Evolutionary conservation across 2,113 vertebrate species (phyloP), one percentile per base, ranked within the genome.

Genomic region (Mesitornis unicolor): DNA sequence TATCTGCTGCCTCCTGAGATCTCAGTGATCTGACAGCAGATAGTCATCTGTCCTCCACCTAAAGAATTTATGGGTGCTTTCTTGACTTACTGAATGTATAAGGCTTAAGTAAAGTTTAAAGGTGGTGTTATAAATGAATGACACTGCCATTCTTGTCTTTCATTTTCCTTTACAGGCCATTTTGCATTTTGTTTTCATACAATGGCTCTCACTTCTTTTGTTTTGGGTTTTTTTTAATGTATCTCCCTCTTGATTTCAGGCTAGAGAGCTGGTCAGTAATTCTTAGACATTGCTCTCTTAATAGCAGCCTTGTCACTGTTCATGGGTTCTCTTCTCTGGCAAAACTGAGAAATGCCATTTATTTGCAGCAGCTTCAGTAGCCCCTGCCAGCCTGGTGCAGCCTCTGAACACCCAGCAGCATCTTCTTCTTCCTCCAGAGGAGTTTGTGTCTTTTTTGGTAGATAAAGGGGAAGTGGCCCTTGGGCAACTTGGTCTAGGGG

Each of bases 291-390:
- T 24, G 20, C 53, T 80, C 57, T 53, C 68, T 16, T 90, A 77
- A 61, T 35, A 51, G 60, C 40, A 69, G 76, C 54, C 64, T 80
- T 87, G 84, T 89, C 78, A 53, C 69, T 67, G 45, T 18, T 78
- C 29, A 6, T 4, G 10, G 47, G 18, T 42, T 88, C 50, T 85
- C 31, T 87, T 74, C 83, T 93, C 54, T 21, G 24, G 47, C 10
- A 54, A 77, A 93, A 90, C 84, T 48, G 54, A 94, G 88, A 90
- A 77, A 45, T 57, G n/a, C 65, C 85, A 14, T 10, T n/a, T 20
- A 18, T 48, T 75, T 79, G 70, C 31, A 60, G 48, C 20, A 47
- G 33, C 78, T 75, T 48, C 31, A 47, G 74, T 60, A 79, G 40
- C 54, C 12, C 3, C 24, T 53, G 18, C 18, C n/a, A 64, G 16